A percentile compares a stretch with the other conserved stretches of the same genome.
Evolutionary conservation across 2,888 invertebrate species (phyloP).

Genomic region (Platycnemis pennipes): DNA sequence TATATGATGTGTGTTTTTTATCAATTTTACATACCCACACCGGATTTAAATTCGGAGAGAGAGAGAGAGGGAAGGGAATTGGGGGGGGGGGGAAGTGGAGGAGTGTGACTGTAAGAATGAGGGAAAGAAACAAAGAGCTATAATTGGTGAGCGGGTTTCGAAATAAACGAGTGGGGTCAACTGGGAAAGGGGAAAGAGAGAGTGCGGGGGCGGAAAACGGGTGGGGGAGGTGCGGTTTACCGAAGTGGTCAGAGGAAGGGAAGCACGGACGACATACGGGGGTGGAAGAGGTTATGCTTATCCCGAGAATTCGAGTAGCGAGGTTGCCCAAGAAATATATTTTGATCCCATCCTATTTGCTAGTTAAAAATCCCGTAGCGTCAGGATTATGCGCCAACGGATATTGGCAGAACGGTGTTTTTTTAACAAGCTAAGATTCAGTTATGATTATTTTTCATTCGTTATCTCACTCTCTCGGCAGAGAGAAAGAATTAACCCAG

Average conservation of each 20-base stretch:
- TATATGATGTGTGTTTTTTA: slow-evolving; percentile 58
- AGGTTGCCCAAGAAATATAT: too few relatives aligned
- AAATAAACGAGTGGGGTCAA: not conserved
- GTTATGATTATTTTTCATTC: too few relatives aligned
- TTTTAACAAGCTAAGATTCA: too few relatives aligned
- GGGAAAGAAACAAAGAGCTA: too few relatives aligned
- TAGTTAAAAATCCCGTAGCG: not conserved
- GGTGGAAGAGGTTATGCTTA: slow-evolving; percentile 20
- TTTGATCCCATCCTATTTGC: not conserved
- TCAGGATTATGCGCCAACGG: not conserved
- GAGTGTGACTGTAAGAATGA: not conserved
- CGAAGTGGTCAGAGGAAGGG: not conserved
- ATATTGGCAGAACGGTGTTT: not conserved
- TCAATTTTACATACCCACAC: slow-evolving; percentile 43
- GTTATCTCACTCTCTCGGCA: too few relatives aligned
- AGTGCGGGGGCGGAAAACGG: not conserved
- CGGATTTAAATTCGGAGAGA: slow-evolving; percentile 21
- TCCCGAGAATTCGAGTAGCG: not conserved
- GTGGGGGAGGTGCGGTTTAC: not conserved
- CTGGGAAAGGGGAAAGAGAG: not conserved
- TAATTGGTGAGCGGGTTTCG: not conserved
- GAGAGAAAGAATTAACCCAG: not conserved
- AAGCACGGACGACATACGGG: slow-evolving; percentile 13
- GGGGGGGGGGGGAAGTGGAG: not conserved
- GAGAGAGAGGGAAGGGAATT: slow-evolving; percentile 20